Evolutionary conservation across 2,888 invertebrate species (phyloP), one percentile per base, ranked within the genome.

Genomic region (Acrobasis consociella): DNA sequence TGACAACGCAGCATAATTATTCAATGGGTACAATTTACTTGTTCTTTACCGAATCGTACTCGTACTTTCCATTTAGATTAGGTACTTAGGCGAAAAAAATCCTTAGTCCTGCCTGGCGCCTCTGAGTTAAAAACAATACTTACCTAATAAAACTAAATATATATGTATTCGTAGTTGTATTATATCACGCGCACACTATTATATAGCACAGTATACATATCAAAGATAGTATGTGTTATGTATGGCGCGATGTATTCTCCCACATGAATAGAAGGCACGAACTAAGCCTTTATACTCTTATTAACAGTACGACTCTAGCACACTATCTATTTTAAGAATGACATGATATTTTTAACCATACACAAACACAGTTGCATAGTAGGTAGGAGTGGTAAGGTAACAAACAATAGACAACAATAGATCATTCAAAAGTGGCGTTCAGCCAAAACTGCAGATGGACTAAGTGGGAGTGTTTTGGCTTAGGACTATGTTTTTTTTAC

Each of bases 321-420:
- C 46, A 11, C 16, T 9, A 51, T 13, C 42, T 42, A 56, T 42
- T 56, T 56, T 17, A 17, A 55, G 17, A 39, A 56, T n/a, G 15
- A 17, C 39, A 56, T 17, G 11, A 22, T 56, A 56, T 42, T 42
- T 56, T 56, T 56, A 56, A 56, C 53, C 10, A 37, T 15, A 55
- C 39, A 55, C 17, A 52, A 11, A 11, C 22, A 52, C 39, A 42
- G 39, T 56, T 42, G 42, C 42, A 42, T 42, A 15, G 42, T 37
- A 59, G 59, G 59, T 59, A 5, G 2, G n/a, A n/a, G 59, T 49
- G 49, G 59, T 49, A 59, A 49, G 49, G 37, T 49, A 59, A 49
- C 49, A 39, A 56, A 49, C 59, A 59, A 49, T 31, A n/a, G 49
- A 37, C 49, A 51, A 60, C 49, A 60, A 60, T 51, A 60, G 50